A percentile compares a stretch with the other conserved stretches of the same genome.
Conservation (phyloP, 2,888 invertebrate species). For the Stegophylla sp. region DNA sequence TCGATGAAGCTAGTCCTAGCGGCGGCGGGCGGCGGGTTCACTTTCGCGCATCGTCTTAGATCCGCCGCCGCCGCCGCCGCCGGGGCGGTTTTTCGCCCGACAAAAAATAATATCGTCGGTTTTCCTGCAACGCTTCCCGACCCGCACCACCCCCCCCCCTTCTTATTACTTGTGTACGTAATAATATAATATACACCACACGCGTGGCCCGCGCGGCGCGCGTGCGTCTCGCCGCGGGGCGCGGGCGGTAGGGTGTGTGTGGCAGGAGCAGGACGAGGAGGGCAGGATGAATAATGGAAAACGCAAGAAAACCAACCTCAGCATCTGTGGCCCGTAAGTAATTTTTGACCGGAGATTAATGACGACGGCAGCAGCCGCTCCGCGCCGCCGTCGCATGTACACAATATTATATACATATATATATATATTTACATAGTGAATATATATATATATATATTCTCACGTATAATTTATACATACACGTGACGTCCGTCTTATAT, state of each 20-base stretch:
- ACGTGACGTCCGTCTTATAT: too few relatives aligned
- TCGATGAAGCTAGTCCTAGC: constrained; percentile 53
- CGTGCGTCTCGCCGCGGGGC: neutral
- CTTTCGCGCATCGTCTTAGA: constrained; percentile 47
- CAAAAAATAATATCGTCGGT: constrained; percentile 49
- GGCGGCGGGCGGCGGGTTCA: neutral
- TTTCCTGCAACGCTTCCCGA: neutral
- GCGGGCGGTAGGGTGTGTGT: neutral
- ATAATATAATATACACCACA: too few relatives aligned
- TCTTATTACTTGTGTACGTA: too few relatives aligned
- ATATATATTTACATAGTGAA: neutral
- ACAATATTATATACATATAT: neutral
- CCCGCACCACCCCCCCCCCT: neutral
- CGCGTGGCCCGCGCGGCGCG: neutral
- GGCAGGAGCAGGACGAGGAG: neutral
- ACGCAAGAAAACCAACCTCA: constrained; percentile 57
- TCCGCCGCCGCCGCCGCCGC: constrained; percentile 14
- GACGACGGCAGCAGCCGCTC: constrained; percentile 14
- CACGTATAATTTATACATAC: too few relatives aligned
- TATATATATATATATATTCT: too few relatives aligned
- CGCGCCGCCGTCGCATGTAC: neutral
- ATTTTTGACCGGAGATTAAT: constrained; percentile 57
- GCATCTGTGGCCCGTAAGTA: constrained; percentile 56
- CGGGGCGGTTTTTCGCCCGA: constrained; percentile 26
- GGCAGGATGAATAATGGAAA: constrained; percentile 55